Evolutionary conservation across 2,113 vertebrate species (phyloP), one percentile per base, ranked within the genome.

Genomic region (Pogona vitticeps): DNA sequence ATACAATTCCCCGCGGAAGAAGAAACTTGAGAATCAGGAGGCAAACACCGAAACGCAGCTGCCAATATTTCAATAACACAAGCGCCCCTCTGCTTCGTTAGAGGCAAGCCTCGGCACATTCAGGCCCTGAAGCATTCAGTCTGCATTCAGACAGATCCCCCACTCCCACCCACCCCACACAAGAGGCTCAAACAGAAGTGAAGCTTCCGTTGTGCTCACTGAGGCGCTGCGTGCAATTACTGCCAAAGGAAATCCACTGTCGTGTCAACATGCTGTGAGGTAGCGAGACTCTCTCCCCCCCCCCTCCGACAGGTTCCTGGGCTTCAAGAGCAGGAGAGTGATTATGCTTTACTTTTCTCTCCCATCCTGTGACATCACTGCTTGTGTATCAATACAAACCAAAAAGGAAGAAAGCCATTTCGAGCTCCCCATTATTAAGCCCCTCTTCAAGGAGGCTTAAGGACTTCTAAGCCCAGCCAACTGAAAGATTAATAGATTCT

Each of bases 81-180:
- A 40, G 76, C 86, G 86, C 21, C 83, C 38, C 72, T 36, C 78
- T 88, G 87, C 86, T 93, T 88, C 84, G 5, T 77, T 56, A 85
- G 81, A 81, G 83, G 89, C 91, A 89, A 93, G 92, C 85, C 86
- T 88, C 79, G 86, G 84, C 92, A 91, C 40, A 85, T 86, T 3
- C 88, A 79, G 83, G 52, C 86, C 90, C 86, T 33, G 72, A 90
- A 89, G 92, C 89, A n/a, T 88, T 89, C 59, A 13, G 28, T 26
- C 63, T 84, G 79, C 80, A 82, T 78, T 85, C 76, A 92, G 82
- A 71, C 65, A 85, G 3, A 87, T 78, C 84, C 88, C 10, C 76
- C 31, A 52, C 31, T 7, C 71, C 21, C 36, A 7, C 18, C 76
- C 20, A 1, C 76, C 33, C 56, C 76, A 4, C n/a, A 61, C 31